Conservation (phyloP, 2,113 vertebrate genomes). For the Pogonocichla stellata region DNA sequence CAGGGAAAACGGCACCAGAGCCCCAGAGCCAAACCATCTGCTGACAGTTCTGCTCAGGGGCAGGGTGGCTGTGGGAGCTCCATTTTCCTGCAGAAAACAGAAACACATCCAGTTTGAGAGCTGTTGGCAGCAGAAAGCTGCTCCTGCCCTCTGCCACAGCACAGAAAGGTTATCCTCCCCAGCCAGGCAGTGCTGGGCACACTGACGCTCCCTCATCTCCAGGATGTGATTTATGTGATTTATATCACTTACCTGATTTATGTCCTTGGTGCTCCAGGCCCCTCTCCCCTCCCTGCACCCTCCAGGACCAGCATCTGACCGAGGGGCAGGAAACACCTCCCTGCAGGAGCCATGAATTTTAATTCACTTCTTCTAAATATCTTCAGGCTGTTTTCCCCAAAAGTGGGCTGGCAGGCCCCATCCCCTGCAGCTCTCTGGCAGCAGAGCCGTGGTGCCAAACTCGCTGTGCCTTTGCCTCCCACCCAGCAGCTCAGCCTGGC, state of each 20-base stretch:
- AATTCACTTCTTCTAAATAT: neutral
- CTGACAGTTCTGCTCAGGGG: neutral
- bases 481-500: neutral
- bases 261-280: accelerated
- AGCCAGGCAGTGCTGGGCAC: neutral
- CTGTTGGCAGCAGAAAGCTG: neutral
- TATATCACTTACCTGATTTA: too few relatives aligned
- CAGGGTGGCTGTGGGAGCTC: accelerated
- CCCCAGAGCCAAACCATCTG: neutral
- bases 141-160: accelerated
- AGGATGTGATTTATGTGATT: too few relatives aligned
- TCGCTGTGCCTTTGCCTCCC: neutral
- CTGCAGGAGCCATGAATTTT: neutral
- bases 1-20: neutral
- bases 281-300: neutral
- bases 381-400: neutral
- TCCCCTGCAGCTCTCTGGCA: neutral
- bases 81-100: neutral
- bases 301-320: accelerated
- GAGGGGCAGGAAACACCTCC: neutral
- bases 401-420: neutral
- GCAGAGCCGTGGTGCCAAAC: neutral
- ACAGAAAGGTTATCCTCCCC: neutral
- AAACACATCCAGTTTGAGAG: neutral
- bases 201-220: accelerated